phyloP scores from a whole-genome alignment of 2,797 vertebrate species.

The Bufotes viridis region DNA sequence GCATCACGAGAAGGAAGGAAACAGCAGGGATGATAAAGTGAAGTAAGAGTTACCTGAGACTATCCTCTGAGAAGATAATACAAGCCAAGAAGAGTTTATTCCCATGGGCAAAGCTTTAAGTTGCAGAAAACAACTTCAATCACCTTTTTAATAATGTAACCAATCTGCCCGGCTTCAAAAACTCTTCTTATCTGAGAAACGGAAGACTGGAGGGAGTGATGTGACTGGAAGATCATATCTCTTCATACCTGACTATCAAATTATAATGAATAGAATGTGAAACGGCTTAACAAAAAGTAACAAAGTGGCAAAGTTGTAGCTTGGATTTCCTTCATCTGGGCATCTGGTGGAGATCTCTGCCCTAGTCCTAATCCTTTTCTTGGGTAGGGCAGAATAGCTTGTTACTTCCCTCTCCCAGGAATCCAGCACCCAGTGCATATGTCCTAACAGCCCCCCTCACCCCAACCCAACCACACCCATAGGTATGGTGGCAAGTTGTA shows the following conservation, averaged over 20 bases:
- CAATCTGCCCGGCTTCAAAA: conserved; percentile 11
- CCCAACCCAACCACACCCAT: no score
- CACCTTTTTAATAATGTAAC: conserved; percentile 36
- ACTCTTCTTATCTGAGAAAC: not conserved
- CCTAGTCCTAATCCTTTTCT: not conserved
- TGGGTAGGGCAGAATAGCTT: no score
- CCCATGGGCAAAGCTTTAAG: conserved; percentile 28
- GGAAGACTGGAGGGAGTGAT: not conserved
- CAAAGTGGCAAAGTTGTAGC: no score
- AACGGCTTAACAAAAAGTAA: not conserved
- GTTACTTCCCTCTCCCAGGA: no score
- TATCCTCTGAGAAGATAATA: conserved; percentile 4
- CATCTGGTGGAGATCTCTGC: not conserved
- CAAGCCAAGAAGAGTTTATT: conserved; percentile 28
- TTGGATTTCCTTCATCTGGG: not conserved
- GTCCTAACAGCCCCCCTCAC: no score
- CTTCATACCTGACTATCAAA: not conserved
- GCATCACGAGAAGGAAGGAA: conserved; percentile 18
- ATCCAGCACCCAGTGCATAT: no score
- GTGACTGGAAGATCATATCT: not conserved
- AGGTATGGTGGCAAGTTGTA: no score
- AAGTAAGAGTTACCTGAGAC: conserved; percentile 42
- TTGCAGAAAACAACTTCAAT: conserved; percentile 35
- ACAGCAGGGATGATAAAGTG: conserved; percentile 29
- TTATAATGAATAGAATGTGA: not conserved